Base-by-base conservation (phyloP, 1,140 invertebrate species). In the Papilio polytes region DNA sequence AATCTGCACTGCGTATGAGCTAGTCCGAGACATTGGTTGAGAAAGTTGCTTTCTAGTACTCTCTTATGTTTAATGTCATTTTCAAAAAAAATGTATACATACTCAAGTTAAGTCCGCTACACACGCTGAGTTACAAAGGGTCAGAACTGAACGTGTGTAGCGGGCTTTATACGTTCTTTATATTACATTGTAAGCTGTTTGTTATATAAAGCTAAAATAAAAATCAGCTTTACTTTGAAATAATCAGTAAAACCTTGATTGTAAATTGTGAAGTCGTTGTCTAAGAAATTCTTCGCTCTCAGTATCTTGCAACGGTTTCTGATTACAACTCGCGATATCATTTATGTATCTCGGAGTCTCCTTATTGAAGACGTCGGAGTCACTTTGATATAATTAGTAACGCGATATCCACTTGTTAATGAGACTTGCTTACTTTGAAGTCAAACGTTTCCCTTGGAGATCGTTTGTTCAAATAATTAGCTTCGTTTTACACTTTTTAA, bases 391-490 rank as follows among this genome's bases (percentile, higher is more conserved):
- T 66, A 66, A 66, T 66, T 66, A 66, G 63, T 36, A 66, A 66
- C 26, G 63, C 63, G 63, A 66, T 66, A 66, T 66, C 63, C 63
- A 66, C 63, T 66, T 66, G 63, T 66, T 66, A 66, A 66, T 66
- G 63, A 66, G 63, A 66, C 63, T 66, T 66, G 26, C 63, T 66
- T 66, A 66, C 63, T 66, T 66, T 66, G 63, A 66, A 31, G 63
- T 66, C 63, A 66, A 66, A 66, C 22, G 63, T 66, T 10, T 26
- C 63, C 22, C 63, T 12, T 26, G 63, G 22, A 66, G 63, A 66
- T 66, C 22, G 63, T 66, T 31, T 66, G 63, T 66, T 66, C 63
- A 66, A 31, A 66, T 66, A 66, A 66, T 66, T 66, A 66, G 12
- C 63, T 66, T 66, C 63, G 63, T 66, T 66, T 26, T 66, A 66